A percentile compares a stretch with the other conserved stretches of the same genome.
These are phyloP conservation scores for Neodontobutis hainanensis DNA, from an alignment of 2,113 vertebrate genomes.

Conservation along the genomic window DNA sequence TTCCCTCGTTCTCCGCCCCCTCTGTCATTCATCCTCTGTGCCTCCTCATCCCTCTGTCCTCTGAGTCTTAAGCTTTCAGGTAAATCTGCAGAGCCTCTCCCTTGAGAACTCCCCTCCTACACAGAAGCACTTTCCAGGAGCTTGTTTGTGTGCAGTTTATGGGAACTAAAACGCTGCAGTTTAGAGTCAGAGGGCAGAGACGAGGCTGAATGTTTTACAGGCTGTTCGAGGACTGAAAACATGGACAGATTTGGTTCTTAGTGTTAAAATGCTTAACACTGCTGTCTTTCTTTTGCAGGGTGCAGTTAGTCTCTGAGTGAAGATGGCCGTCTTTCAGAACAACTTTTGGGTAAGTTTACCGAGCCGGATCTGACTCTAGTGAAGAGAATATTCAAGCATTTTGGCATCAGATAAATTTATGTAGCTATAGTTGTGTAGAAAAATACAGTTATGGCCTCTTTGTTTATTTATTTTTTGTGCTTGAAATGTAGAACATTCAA, in stretches of 20 bases:
- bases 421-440: too few species aligned
- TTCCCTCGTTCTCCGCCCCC: conserved; percentile 17
- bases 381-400: too few species aligned
- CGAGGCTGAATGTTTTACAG: neutral
- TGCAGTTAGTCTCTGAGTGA: conserved; percentile 48
- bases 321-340: conserved; percentile 79
- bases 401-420: too few species aligned
- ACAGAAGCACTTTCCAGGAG: conserved; percentile 19
- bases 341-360: conserved; percentile 81
- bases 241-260: neutral
- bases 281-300: conserved; percentile 49
- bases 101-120: conserved; percentile 38
- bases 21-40: conserved; percentile 6
- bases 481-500: too few species aligned
- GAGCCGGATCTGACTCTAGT: too few species aligned
- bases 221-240: conserved; percentile 1
- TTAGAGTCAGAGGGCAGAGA: conserved; percentile 9
- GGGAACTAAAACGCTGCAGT: neutral
- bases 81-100: conserved; percentile 32
- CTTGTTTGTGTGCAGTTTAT: conserved; percentile 23
- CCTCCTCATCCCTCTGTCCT: conserved; percentile 43
- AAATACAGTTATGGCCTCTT: too few species aligned
- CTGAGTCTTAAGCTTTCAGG: conserved; percentile 50
- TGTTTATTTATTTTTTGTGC: too few species aligned
- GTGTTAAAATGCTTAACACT: conserved; percentile 13